A percentile compares a stretch with the other conserved stretches of the same genome.
phyloP scores from a whole-genome alignment of 2,113 vertebrate genomes.

The Triplophysa tibetana region DNA sequence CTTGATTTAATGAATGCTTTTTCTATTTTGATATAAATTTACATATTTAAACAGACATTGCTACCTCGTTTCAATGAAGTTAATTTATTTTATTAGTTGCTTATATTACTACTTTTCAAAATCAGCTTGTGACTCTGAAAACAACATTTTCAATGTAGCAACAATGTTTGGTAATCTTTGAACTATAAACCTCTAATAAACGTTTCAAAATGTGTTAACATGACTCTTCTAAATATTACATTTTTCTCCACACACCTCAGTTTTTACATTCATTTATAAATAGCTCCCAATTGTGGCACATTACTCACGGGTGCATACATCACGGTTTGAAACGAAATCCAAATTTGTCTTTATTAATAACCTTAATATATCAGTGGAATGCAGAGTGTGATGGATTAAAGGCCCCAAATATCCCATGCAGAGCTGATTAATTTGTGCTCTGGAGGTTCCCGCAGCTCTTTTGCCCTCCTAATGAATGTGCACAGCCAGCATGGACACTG shows the following conservation, averaged over 20 bases:
- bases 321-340: constrained; percentile 46
- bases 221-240: not conserved
- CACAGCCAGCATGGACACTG: constrained; percentile 67
- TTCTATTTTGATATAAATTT: too few species aligned
- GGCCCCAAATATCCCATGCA: constrained; percentile 72
- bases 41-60: too few species aligned
- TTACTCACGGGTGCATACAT: constrained; percentile 35
- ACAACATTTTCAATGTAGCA: not conserved
- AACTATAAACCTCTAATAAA: not conserved
- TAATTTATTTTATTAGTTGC: too few species aligned
- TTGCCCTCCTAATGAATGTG: constrained; percentile 71
- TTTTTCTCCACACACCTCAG: not conserved
- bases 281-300: constrained; percentile 21
- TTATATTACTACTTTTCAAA: too few species aligned
- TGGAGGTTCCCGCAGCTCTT: constrained; percentile 51
- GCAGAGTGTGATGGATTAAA: constrained; percentile 75
- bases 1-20: too few species aligned
- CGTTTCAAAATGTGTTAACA: not conserved
- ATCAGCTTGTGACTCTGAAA: not conserved
- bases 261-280: not conserved
- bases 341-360: constrained; percentile 71
- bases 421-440: constrained; percentile 74
- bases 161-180: not conserved
- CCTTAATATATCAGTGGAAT: constrained; percentile 76
- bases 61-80: too few species aligned